Base-by-base conservation (phyloP, 2,888 invertebrate genomes). In the Oscheius myriophilus region DNA sequence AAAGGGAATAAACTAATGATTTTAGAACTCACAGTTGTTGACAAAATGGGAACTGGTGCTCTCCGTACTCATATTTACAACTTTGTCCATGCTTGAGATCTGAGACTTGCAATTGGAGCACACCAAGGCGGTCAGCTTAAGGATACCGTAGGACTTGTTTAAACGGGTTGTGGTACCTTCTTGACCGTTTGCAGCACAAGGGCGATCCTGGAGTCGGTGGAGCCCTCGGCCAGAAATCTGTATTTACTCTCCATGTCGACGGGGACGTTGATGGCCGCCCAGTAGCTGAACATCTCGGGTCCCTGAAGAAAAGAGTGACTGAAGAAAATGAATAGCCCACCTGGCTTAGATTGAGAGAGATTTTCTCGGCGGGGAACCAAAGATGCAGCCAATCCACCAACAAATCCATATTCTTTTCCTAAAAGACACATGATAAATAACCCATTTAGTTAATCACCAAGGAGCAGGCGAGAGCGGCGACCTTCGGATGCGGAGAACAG, bases 11-110 rank as follows among this genome's bases (percentile, higher is more conserved):
- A 58, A 2, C 53, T 2, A 53, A 53, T 7, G 33, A 33, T 4
- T 3, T 33, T 18, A 21, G 12, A 51, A 41, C 54, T 42, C 14
- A 55, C 65, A 23, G 25, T 55, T 65, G 39, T 65, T 65, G 6
- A 65, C 57, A 46, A 65, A 65, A 26, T 42, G 46, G 14, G 21
- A 39, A 23, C 46, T 55, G 1, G 46, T 54, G 53, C 54, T 45
- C 14, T 65, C 65, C n/a, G 33, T 23, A 23, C 16, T 41, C 63
- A 63, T 63, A 21, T 63, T 63, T 18, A 63, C 49, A 39, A 63
- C 52, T 21, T 63, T 63, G 14, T 53, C 52, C 11, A 63, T 52
- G 21, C 49, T 63, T 16, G 63, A 63, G 23, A 63, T 53, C 21
- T 39, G 33, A 2, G 21, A 16, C 1, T 63, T 25, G 21, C 63